Evolutionary conservation across 92 coral and sea anemone species (phyloP), one percentile per base, ranked within the genome.

Genomic region (Porites divaricata): DNA sequence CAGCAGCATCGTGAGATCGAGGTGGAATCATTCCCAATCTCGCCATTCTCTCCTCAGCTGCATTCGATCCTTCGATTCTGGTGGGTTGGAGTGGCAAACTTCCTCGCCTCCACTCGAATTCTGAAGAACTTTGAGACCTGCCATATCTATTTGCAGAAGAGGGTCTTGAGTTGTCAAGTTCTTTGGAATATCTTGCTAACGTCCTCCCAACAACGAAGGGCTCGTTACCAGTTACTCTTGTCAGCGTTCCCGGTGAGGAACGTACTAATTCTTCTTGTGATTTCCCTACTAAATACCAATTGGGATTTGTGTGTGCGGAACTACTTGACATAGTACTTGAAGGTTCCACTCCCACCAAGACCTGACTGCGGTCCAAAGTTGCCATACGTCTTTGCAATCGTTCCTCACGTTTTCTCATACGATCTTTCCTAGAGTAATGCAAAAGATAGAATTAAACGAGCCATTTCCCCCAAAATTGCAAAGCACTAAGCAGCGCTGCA

Each of bases 11-110:
- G 1, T 22, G 50, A 8, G 74, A 70, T 74, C 88, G 52, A 35
- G 81, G 74, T 4, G 88, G 74, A n/a, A 84, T 84, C 81, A 84
- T 74, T 19, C 88, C 88, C 15, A 84, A 53, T 52, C 81, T 63
- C 21, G 76, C 81, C 88, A 84, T 84, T 66, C 81, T 84, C 21
- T 76, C 51, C 52, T 84, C 88, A 3, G 81, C 76, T 6, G 35
- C 67, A 73, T 82, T 49, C 28, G 87, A 63, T 21, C 49, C 66
- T 59, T 83, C 80, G 5, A 21, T 14, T 28, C 67, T 17, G 13
- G 62, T 13, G 41, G 61, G 21, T 1, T 57, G 86, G 54, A 48
- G 49, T 4, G 87, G 70, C 49, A 79, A 19, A 19, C 83, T 65
- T 76, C 69, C 80, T 23, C 68, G 85, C 50, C 56, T 68, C 85